phyloP scores from a whole-genome alignment of 2,113 vertebrate species.

The Hippocampus barbouri region DNA sequence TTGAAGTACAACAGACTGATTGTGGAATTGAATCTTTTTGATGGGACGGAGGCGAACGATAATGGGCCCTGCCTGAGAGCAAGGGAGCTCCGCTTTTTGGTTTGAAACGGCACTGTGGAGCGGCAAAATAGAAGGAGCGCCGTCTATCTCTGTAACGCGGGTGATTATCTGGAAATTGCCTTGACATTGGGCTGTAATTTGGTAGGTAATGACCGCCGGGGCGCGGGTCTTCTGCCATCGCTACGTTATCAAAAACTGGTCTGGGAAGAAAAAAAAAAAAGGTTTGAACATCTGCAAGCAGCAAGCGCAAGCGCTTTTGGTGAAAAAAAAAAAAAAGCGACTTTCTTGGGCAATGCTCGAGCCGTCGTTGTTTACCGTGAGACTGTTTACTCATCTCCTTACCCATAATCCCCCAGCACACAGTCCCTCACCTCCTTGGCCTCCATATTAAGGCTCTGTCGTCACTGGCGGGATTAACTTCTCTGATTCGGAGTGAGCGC shows the following conservation, averaged over 20 bases:
- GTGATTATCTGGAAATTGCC: slow-evolving; percentile 63
- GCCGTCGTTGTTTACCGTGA: slow-evolving; percentile 54
- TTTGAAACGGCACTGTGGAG: slow-evolving; percentile 46
- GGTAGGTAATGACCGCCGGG: slow-evolving; percentile 54
- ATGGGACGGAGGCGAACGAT: slow-evolving; percentile 41
- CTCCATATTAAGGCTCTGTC: slow-evolving; percentile 48
- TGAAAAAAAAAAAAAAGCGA: slow-evolving; percentile 1
- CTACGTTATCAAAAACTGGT: slow-evolving; percentile 51
- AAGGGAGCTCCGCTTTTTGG: slow-evolving; percentile 48
- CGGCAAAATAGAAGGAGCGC: slow-evolving; percentile 29
- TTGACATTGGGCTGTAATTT: slow-evolving; percentile 61
- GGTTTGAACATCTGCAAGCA: slow-evolving; percentile 50
- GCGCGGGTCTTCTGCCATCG: slow-evolving; percentile 49
- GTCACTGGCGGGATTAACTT: slow-evolving; percentile 54
- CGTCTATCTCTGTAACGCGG: slow-evolving; percentile 47
- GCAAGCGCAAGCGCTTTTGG: slow-evolving; percentile 27
- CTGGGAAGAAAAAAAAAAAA: slow-evolving; percentile 26
- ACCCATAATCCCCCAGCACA: slow-evolving; percentile 59
- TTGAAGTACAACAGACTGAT: slow-evolving; percentile 59
- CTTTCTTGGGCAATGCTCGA: slow-evolving; percentile 1
- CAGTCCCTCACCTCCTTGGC: slow-evolving; percentile 42
- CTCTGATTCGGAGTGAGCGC: slow-evolving; percentile 44
- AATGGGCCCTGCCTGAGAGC: slow-evolving; percentile 47
- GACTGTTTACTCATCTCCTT: slow-evolving; percentile 64
- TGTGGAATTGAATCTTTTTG: slow-evolving; percentile 55